These are phyloP conservation scores for Papilio gigon DNA, from an alignment of 2,888 invertebrate genomes.

Conservation along the genomic window DNA sequence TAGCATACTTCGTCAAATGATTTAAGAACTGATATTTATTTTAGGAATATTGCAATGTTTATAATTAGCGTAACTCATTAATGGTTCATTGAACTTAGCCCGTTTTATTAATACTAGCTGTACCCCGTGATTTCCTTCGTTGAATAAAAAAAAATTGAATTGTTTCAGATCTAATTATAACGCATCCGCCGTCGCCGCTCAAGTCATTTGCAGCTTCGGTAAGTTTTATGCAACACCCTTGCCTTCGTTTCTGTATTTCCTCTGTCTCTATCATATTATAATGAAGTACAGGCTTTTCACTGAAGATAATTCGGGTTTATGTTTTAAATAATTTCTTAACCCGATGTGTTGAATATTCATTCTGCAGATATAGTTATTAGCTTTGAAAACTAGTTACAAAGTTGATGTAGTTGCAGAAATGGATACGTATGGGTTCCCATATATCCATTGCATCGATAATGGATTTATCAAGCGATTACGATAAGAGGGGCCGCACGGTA, in stretches of 20 bases:
- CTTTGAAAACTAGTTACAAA: neutral
- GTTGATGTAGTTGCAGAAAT: neutral
- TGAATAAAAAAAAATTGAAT: conserved; percentile 40
- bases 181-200: conserved; percentile 43
- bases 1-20: neutral
- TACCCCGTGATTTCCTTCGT: no score
- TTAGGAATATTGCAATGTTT: neutral
- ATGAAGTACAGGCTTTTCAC: no score
- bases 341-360: no score
- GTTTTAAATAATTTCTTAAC: no score
- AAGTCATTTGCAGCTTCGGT: conserved; percentile 69
- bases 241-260: no score
- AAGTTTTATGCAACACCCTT: conserved; percentile 44
- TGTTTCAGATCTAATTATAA: conserved; percentile 49
- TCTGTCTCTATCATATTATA: no score
- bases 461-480: conserved; percentile 46
- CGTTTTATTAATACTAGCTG: no score
- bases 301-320: no score
- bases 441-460: conserved; percentile 12
- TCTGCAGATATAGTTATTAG: neutral
- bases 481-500: conserved; percentile 57
- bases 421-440: neutral
- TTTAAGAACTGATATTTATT: conserved; percentile 6
- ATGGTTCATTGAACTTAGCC: neutral
- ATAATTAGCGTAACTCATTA: neutral